Evolutionary conservation across 2,888 invertebrate species (phyloP).

Genomic region (Drepana falcataria): DNA sequence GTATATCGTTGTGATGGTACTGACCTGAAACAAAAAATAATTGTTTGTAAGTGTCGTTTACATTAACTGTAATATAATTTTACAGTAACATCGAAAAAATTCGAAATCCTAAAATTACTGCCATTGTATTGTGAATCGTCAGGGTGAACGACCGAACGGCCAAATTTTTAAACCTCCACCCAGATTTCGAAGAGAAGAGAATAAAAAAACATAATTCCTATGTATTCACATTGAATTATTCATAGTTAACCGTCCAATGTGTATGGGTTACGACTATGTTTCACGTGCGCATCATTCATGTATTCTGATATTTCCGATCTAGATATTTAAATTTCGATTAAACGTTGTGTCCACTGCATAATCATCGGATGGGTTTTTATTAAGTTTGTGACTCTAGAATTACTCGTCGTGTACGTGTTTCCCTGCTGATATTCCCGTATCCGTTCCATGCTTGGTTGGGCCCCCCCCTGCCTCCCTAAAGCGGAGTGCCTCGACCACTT

Average conservation of each 20-base stretch:
- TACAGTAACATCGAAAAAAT: conserved; percentile 14
- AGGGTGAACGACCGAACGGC: conserved; percentile 61
- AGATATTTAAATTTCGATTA: conserved; percentile 52
- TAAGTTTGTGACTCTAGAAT: conserved; percentile 23
- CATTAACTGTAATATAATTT: conserved; percentile 1
- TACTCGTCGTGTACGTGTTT: conserved; percentile 10
- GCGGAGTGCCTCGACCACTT: conserved; percentile 29
- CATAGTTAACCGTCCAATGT: conserved; percentile 42
- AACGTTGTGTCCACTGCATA: conserved; percentile 26
- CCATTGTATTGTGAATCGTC: conserved; percentile 29
- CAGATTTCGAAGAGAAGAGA: conserved; percentile 44
- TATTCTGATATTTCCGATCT: conserved; percentile 55
- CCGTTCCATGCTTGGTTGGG: conserved; percentile 42
- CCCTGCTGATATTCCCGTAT: conserved; percentile 25
- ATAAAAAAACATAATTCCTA: conserved; percentile 49
- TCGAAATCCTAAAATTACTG: conserved; percentile 29
- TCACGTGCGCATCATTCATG: conserved; percentile 38
- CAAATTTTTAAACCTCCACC: conserved; percentile 64
- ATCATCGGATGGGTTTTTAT: conserved; percentile 17
- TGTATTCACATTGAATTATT: conserved; percentile 55
- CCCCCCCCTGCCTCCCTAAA: conserved; percentile 28
- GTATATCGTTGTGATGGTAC: conserved; percentile 4
- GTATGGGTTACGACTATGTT: conserved; percentile 42
- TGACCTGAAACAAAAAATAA: conserved; percentile 12
- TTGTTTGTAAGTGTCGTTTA: conserved; percentile 1